A percentile compares a stretch with the other conserved stretches of the same genome.
phyloP scores from a whole-genome alignment of 2,888 invertebrate genomes.

The Gonocerus acuteangulatus region DNA sequence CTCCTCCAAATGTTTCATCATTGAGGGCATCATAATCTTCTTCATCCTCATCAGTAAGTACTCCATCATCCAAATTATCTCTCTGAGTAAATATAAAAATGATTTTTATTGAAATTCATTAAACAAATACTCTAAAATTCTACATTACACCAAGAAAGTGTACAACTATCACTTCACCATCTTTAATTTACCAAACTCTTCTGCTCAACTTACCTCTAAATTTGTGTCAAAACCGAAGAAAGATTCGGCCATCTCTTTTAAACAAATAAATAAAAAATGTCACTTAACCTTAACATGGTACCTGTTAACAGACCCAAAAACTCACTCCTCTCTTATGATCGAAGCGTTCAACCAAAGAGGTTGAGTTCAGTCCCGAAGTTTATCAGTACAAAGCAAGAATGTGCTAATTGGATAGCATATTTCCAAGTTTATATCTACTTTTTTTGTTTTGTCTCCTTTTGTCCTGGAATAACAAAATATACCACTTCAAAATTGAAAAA shows the following conservation, averaged over 20 bases:
- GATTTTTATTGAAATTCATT: too few species aligned
- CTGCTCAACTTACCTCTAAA: conserved; percentile 24
- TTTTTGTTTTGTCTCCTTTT: too few species aligned
- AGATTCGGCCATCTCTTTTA: conserved; percentile 31
- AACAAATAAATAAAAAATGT: not conserved
- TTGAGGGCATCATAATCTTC: conserved; percentile 87
- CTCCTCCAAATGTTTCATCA: conserved; percentile 88
- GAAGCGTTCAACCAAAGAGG: not conserved
- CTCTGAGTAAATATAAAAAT: conserved; percentile 10
- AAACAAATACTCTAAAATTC: not conserved
- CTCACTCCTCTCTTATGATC: conserved; percentile 2
- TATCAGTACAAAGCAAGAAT: too few species aligned
- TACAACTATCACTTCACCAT: too few species aligned
- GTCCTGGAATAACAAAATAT: too few species aligned
- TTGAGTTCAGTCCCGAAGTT: too few species aligned
- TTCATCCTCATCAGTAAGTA: conserved; percentile 42
- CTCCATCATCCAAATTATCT: conserved; percentile 30
- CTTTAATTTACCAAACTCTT: too few species aligned
- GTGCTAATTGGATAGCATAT: too few species aligned
- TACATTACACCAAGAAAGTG: too few species aligned
- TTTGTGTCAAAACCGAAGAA: conserved; percentile 33
- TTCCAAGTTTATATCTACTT: too few species aligned
- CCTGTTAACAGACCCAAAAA: conserved; percentile 28
- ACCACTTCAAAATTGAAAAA: too few species aligned
- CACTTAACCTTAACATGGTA: conserved; percentile 23